A percentile compares a stretch with the other conserved stretches of the same genome.
Evolutionary conservation across 1,140 invertebrate genomes (phyloP).

Genomic region (Apocrypta bakeri): DNA sequence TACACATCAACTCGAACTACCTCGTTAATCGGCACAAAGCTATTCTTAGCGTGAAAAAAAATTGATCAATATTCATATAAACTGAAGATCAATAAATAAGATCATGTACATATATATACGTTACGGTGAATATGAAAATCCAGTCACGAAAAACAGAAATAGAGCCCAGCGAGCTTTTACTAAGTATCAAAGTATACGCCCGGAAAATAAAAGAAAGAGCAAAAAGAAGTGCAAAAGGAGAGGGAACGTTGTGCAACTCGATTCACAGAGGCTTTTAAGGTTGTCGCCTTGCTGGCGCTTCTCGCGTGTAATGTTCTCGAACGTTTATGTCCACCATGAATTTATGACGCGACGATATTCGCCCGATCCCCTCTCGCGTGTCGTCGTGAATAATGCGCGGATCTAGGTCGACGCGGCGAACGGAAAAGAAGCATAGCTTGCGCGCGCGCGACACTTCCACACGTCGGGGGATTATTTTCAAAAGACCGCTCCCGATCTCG

Average conservation of each 20-base stretch:
- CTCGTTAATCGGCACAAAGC: not conserved
- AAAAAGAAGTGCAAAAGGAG: not conserved
- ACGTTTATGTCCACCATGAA: constrained; percentile 39
- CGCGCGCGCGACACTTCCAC: not conserved
- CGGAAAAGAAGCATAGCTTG: constrained; percentile 28
- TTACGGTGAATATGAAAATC: not conserved
- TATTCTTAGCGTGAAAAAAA: constrained; percentile 1
- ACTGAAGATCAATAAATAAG: too few species aligned
- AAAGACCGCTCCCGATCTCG: not conserved
- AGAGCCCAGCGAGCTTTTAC: not conserved
- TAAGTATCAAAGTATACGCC: not conserved
- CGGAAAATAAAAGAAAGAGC: not conserved
- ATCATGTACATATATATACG: too few species aligned
- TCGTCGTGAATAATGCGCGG: constrained; percentile 46
- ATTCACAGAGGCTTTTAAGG: constrained; percentile 42
- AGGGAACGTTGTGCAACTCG: not conserved
- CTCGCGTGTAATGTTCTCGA: constrained; percentile 28
- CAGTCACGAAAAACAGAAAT: not conserved
- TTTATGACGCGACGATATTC: constrained; percentile 47
- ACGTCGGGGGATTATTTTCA: constrained; percentile 22
- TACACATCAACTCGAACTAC: not conserved
- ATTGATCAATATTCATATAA: too few species aligned
- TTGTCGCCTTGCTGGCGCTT: constrained; percentile 40
- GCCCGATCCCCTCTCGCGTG: not conserved
- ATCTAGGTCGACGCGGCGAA: constrained; percentile 33